Evolutionary conservation across 2,113 vertebrate species (phyloP).

Genomic region (Paratilapia polleni): DNA sequence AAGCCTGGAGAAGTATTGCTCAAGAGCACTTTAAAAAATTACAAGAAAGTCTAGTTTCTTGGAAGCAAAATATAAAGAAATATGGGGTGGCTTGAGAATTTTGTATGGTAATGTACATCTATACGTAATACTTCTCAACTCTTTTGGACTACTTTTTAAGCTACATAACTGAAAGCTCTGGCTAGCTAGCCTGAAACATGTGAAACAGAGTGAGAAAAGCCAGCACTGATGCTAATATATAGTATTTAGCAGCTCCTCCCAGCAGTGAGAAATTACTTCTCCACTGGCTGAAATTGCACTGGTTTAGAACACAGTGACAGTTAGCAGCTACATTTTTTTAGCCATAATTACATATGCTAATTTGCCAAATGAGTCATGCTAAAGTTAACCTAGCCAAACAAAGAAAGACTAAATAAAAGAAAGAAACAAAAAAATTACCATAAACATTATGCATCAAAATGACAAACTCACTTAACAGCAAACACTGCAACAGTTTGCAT

Average conservation of each 20-base stretch:
- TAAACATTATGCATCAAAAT: neutral
- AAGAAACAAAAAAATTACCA: neutral
- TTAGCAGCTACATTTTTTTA: neutral
- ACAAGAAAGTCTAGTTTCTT: neutral
- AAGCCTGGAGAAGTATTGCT: too few relatives aligned
- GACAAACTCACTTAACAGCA: neutral
- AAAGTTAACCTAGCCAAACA: neutral
- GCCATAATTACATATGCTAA: neutral
- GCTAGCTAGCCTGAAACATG: neutral
- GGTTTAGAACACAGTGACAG: neutral
- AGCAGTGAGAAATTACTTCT: neutral
- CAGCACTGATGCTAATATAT: neutral
- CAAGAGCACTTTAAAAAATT: neutral
- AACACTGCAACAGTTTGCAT: neutral
- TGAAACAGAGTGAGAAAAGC: neutral
- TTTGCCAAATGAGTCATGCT: neutral
- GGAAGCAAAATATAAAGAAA: neutral
- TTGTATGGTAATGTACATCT: neutral
- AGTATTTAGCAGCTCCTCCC: neutral
- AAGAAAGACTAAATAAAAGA: neutral
- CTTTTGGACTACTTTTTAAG: neutral
- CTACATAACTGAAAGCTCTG: neutral
- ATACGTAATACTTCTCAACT: neutral
- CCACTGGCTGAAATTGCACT: neutral
- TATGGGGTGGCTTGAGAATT: neutral